A percentile compares a stretch with the other conserved stretches of the same genome.
Evolutionary conservation across 2,113 vertebrate species (phyloP).

Genomic region (Nyctibius bracteatus): DNA sequence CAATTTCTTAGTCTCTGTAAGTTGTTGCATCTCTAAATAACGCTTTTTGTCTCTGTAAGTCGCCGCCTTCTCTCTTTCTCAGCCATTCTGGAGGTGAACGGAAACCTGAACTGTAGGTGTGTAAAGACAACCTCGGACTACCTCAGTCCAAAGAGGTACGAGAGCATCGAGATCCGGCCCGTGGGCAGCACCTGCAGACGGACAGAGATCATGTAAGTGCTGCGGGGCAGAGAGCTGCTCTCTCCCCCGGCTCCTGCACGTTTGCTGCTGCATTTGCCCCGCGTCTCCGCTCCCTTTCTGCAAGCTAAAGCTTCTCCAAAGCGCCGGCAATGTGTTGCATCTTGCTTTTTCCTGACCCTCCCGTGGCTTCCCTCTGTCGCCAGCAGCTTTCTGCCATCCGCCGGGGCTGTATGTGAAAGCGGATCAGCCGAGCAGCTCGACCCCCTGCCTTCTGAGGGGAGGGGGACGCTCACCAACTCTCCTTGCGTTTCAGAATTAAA

Average conservation of each 20-base stretch:
- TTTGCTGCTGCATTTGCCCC: accelerated
- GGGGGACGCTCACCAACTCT: not conserved
- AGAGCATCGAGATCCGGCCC: not conserved
- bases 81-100: slow-evolving; percentile 68
- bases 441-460: not conserved
- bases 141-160: not conserved
- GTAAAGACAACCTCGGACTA: not conserved
- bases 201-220: slow-evolving; percentile 67
- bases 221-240: not conserved
- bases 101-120: slow-evolving; percentile 65
- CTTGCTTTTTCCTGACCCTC: not conserved
- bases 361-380: not conserved
- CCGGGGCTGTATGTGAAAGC: not conserved
- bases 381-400: accelerated
- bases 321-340: accelerated
- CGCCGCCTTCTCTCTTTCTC: not conserved
- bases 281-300: accelerated
- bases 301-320: not conserved
- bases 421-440: not conserved
- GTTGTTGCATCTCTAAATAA: accelerated
- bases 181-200: slow-evolving; percentile 64
- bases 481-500: slow-evolving; percentile 36
- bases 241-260: not conserved
- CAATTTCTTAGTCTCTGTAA: not conserved
- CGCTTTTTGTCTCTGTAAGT: accelerated